Evolutionary conservation across 1,140 invertebrate genomes (phyloP), one percentile per base, ranked within the genome.

Genomic region (Zaprionus gabonicus): DNA sequence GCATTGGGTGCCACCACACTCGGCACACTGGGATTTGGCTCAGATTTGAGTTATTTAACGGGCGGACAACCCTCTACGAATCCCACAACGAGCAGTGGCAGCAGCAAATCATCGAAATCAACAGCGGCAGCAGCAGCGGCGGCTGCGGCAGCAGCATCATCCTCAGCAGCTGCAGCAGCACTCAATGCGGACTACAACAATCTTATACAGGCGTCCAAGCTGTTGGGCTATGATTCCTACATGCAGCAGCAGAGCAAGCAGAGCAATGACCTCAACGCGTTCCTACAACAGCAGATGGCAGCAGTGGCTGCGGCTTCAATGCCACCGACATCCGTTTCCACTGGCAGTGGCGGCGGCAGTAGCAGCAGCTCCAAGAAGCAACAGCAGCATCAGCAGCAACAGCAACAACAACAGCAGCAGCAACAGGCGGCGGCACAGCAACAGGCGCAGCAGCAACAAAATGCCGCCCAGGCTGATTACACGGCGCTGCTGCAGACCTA

Each of bases 211-310:
- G 91, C 87, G 28, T 92, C 92, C 10, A 93, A 93, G 56, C 46
- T 92, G 38, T 76, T 92, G 51, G 91, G 91, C 51, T 92, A 92
- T 36, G 91, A 92, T 70, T 80, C 91, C 62, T 92, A 92, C 36
- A 90, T 92, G 80, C 91, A 92, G 49, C 80, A 82, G 73, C 83
- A 92, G 41, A 90, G 71, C 46, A 80, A 91, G 53, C 82, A 92
- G 51, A 91, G 71, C 53, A 92, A 90, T 68, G 91, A 92, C 62
- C 70, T 92, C 0, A 92, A 90, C 36, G 75, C 80, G 67, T 92
- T 92, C 60, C 73, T 92, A 69, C 91, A 92, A 69, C 90, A 92
- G 31, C 92, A 92, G 57, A 92, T 92, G 86, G 87, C 83, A 56
- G 91, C 80, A 1, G 90, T 90, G 7, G 90, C 91, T 0, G 88